Conservation (phyloP, 1,140 invertebrate species). For the Trichomalopsis sarcophagae region DNA sequence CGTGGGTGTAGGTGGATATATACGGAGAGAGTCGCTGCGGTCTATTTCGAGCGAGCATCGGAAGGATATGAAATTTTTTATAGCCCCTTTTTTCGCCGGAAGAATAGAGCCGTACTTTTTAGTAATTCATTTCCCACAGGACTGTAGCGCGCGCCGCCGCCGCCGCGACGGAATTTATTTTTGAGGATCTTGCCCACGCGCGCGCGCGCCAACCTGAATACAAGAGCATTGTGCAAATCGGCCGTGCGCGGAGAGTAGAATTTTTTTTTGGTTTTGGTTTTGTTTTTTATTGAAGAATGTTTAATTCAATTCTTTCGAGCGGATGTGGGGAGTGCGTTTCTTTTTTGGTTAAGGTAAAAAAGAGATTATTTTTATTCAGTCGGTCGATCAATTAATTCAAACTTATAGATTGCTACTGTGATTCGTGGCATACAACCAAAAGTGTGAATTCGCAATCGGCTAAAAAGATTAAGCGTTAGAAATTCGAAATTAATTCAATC, state of each 20-base stretch:
- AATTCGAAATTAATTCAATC: too few species aligned
- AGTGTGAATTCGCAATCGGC: too few species aligned
- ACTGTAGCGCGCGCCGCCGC: neutral
- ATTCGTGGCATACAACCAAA: too few species aligned
- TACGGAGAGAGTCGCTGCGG: neutral
- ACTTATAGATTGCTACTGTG: too few species aligned
- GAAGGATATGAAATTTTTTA: constrained; percentile 36
- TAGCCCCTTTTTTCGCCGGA: neutral
- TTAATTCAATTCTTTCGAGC: neutral
- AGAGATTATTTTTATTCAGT: too few species aligned
- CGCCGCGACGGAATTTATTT: constrained; percentile 39
- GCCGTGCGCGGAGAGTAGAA: neutral
- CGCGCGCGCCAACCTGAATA: neutral
- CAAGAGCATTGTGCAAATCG: constrained; percentile 13
- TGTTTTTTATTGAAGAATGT: constrained; percentile 5
- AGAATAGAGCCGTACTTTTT: constrained; percentile 22
- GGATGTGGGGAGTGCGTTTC: too few species aligned
- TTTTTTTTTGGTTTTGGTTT: constrained; percentile 22
- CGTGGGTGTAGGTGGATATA: too few species aligned
- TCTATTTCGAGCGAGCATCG: neutral
- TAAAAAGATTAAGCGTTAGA: too few species aligned
- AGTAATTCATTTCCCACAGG: constrained; percentile 46
- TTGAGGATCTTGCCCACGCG: constrained; percentile 13
- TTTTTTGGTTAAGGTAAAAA: too few species aligned
- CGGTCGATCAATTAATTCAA: too few species aligned